A percentile compares a stretch with the other conserved stretches of the same genome.
phyloP scores from a whole-genome alignment of 2,113 vertebrate genomes.

The Ochotona curzoniae region DNA sequence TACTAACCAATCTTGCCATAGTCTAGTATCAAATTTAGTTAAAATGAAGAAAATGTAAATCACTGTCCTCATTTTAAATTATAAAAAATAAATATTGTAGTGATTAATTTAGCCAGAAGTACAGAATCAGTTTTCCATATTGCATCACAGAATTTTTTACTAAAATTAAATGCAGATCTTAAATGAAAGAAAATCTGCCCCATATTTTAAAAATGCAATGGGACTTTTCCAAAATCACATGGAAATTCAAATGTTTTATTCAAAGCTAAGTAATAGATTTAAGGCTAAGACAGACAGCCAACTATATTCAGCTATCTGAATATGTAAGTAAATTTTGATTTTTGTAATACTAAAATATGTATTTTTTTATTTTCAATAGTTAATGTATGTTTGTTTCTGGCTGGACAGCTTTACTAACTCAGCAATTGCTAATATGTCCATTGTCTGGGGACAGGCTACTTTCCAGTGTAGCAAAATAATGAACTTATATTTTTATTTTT shows the following conservation, averaged over 20 bases:
- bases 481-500: neutral
- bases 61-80: neutral
- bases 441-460: neutral
- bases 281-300: neutral
- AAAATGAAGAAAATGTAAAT: constrained; percentile 1
- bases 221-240: neutral
- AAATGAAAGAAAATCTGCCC: neutral
- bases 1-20: neutral
- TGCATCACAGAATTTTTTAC: constrained; percentile 37
- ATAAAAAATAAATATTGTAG: neutral
- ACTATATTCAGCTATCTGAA: neutral
- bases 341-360: neutral
- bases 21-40: constrained; percentile 37
- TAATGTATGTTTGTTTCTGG: neutral
- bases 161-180: neutral
- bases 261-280: neutral
- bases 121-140: neutral
- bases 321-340: neutral
- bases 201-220: constrained; percentile 2
- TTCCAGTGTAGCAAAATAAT: neutral
- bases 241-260: neutral
- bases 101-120: neutral
- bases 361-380: neutral
- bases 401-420: neutral
- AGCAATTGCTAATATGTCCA: neutral